A percentile compares a stretch with the other conserved stretches of the same genome.
These are phyloP conservation scores for Aythya baeri DNA, from an alignment of 2,113 vertebrate genomes.

Conservation along the genomic window DNA sequence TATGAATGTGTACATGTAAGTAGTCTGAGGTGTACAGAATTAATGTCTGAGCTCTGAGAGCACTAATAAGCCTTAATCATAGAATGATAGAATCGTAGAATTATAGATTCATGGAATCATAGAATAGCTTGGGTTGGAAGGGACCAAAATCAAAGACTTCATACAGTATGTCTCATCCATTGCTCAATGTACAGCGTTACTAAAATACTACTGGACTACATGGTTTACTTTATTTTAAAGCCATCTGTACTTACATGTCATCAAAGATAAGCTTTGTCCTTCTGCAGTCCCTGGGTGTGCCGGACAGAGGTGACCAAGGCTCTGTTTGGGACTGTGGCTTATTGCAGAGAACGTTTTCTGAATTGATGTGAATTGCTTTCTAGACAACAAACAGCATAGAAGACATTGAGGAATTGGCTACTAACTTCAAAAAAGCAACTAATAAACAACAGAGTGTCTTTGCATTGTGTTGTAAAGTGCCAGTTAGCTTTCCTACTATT, in stretches of 20 bases:
- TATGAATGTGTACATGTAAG: not conserved
- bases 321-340: slow-evolving; percentile 77
- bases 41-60: not conserved
- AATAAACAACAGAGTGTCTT: not conserved
- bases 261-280: slow-evolving; percentile 80
- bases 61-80: not conserved
- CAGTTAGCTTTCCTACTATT: not conserved
- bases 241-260: slow-evolving; percentile 77
- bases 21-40: not conserved
- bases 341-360: slow-evolving; percentile 74
- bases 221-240: not conserved
- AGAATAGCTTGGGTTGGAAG: no score
- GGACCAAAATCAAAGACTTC: not conserved
- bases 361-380: slow-evolving; percentile 75
- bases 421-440: not conserved
- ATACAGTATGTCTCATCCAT: not conserved
- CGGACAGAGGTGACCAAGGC: slow-evolving; percentile 74
- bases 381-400: slow-evolving; percentile 65
- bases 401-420: slow-evolving; percentile 39
- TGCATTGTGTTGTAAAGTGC: not conserved
- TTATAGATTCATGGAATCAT: no score
- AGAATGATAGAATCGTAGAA: no score
- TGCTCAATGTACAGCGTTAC: not conserved
- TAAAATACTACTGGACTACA: not conserved
- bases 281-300: slow-evolving; percentile 76